Evolutionary conservation across 2,113 vertebrate genomes (phyloP).

Genomic region (Jaculus jaculus): DNA sequence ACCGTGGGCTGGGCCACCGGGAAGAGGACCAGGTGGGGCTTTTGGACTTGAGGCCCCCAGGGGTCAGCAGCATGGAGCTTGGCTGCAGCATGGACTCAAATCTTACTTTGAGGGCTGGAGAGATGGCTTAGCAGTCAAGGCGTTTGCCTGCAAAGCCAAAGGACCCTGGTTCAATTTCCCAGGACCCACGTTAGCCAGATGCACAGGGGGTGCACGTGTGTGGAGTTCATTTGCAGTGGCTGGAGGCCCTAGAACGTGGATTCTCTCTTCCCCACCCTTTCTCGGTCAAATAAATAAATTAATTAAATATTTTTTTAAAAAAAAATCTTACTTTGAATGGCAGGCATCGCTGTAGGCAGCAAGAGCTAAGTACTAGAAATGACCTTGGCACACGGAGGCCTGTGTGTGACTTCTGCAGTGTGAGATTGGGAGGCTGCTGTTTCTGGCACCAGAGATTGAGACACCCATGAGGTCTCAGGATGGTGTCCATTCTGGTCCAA

Average conservation of each 20-base stretch:
- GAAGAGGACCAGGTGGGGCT: not conserved
- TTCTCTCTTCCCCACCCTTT: too few relatives aligned
- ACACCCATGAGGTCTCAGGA: conserved; percentile 74
- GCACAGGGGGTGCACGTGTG: too few relatives aligned
- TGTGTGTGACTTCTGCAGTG: conserved; percentile 56
- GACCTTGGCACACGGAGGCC: conserved; percentile 25
- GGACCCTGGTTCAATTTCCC: too few relatives aligned
- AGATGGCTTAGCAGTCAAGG: too few relatives aligned
- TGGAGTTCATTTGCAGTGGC: too few relatives aligned
- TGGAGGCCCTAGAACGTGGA: too few relatives aligned
- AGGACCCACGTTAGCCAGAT: too few relatives aligned
- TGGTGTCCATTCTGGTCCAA: conserved; percentile 74
- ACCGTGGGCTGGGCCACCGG: not conserved
- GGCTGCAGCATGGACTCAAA: not conserved
- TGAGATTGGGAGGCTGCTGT: not conserved
- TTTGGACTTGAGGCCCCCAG: not conserved
- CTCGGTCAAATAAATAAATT: too few relatives aligned
- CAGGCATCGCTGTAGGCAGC: not conserved
- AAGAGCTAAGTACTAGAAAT: not conserved
- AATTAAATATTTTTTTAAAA: too few relatives aligned
- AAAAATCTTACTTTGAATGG: not conserved
- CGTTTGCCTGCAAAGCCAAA: too few relatives aligned
- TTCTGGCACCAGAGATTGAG: conserved; percentile 76
- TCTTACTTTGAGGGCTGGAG: not conserved
- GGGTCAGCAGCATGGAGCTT: not conserved